phyloP scores from a whole-genome alignment of 2,888 invertebrate genomes.

The Diploptera punctata region DNA sequence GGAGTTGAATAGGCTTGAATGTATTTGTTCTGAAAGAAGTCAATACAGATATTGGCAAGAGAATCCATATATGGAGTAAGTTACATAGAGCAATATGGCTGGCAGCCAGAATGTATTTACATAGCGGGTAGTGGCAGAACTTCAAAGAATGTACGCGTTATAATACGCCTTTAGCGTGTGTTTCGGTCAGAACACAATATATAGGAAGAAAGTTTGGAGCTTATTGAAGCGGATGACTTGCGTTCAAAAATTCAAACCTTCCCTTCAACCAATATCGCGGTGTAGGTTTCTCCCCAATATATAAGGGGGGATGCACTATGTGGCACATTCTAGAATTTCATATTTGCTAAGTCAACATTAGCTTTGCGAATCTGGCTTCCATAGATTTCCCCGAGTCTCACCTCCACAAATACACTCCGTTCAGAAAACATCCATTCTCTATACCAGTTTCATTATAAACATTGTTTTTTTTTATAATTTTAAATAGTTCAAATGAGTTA shows the following conservation, averaged over 20 bases:
- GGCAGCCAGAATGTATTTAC: background rate
- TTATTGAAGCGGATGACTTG: slow-evolving; percentile 8
- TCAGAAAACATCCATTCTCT: background rate
- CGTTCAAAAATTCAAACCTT: slow-evolving; percentile 27
- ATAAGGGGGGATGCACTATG: slow-evolving; percentile 35
- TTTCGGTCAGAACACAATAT: slow-evolving; percentile 21
- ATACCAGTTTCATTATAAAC: background rate
- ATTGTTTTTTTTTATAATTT: too few relatives aligned
- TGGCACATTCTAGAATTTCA: slow-evolving; percentile 40
- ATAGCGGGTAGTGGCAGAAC: background rate
- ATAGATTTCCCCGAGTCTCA: background rate
- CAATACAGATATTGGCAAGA: background rate
- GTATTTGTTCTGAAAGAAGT: too few relatives aligned
- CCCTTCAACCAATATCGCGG: slow-evolving; percentile 20
- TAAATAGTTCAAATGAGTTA: too few relatives aligned
- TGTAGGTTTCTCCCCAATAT: background rate
- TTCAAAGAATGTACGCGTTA: slow-evolving; percentile 18
- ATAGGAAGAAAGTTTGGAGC: slow-evolving; percentile 8
- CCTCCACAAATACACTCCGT: background rate
- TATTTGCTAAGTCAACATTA: slow-evolving; percentile 42
- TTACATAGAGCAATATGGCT: background rate
- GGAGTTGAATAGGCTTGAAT: too few relatives aligned
- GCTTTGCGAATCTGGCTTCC: slow-evolving; percentile 4
- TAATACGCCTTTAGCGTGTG: background rate
- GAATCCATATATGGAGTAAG: background rate